These are phyloP conservation scores for Cepphus grylle DNA, from an alignment of 2,113 vertebrate species.

Conservation along the genomic window DNA sequence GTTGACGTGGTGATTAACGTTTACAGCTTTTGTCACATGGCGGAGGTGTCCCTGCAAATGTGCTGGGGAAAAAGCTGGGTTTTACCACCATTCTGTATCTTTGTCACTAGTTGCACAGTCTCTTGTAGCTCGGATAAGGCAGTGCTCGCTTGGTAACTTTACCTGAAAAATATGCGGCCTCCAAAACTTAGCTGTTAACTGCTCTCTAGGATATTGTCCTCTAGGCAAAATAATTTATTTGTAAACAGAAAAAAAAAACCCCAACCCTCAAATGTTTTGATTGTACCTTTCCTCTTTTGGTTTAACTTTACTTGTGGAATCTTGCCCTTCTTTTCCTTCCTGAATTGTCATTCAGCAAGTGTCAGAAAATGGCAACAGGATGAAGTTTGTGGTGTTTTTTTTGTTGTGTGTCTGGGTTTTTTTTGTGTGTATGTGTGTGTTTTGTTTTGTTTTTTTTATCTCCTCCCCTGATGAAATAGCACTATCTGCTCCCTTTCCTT, in stretches of 20 bases:
- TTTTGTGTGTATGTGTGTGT: no score
- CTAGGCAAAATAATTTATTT: background rate
- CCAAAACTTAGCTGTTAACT: background rate
- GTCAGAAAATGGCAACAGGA: background rate
- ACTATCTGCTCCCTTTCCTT: background rate
- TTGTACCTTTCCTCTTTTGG: background rate
- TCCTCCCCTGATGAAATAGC: background rate
- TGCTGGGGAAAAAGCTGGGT: background rate
- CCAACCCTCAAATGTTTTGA: background rate
- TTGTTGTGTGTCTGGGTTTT: background rate
- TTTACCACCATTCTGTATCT: accelerated
- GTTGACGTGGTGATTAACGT: accelerated
- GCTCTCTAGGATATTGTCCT: background rate
- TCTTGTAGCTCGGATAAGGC: background rate
- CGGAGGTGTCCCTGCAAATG: accelerated
- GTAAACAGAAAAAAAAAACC: background rate
- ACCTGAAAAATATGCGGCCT: background rate
- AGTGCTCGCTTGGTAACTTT: accelerated
- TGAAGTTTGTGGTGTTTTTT: background rate
- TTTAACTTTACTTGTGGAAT: background rate
- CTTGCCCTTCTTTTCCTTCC: background rate
- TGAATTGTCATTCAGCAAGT: background rate
- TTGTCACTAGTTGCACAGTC: accelerated
- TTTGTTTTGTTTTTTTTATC: background rate
- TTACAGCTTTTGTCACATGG: background rate